Conservation (phyloP, 2,797 vertebrate species). For the Varecia variegata region DNA sequence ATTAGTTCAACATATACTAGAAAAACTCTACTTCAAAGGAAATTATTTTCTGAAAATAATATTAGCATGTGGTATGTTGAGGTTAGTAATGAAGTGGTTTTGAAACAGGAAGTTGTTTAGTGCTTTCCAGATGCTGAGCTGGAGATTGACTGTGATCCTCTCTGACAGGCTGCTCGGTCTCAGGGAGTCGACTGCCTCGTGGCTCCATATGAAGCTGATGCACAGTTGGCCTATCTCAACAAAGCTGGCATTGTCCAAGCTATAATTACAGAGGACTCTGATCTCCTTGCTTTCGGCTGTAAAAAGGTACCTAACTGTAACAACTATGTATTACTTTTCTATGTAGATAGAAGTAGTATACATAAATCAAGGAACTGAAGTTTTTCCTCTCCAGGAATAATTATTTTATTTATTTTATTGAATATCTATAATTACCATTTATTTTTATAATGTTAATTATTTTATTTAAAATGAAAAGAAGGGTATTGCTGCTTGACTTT, state of each 20-base stretch:
- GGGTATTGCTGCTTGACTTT: not conserved
- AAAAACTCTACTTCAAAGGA: not conserved
- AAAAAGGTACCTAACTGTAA: constrained; percentile 90
- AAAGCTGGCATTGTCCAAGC: constrained; percentile 93
- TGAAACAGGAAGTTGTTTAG: not conserved
- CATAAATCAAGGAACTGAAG: not conserved
- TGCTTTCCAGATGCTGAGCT: fast-evolving
- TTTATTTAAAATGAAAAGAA: not conserved
- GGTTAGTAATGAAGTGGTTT: not conserved
- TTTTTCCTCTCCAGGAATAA: not conserved
- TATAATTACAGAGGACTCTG: constrained; percentile 97
- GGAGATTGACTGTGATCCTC: not conserved
- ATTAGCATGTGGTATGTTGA: not conserved
- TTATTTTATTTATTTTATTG: not conserved
- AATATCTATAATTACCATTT: not conserved
- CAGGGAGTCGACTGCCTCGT: constrained; percentile 95
- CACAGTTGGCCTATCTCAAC: constrained; percentile 95
- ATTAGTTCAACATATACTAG: not conserved
- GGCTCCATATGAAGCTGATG: constrained; percentile 97
- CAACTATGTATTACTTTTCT: not conserved
- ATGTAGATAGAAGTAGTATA: not conserved
- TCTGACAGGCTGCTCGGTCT: constrained; percentile 88
- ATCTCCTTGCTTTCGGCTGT: constrained; percentile 97
- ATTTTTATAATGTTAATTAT: not conserved
- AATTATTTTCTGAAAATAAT: not conserved